Evolutionary conservation across 2,113 vertebrate species (phyloP).

Genomic region (Hoplias malabaricus): DNA sequence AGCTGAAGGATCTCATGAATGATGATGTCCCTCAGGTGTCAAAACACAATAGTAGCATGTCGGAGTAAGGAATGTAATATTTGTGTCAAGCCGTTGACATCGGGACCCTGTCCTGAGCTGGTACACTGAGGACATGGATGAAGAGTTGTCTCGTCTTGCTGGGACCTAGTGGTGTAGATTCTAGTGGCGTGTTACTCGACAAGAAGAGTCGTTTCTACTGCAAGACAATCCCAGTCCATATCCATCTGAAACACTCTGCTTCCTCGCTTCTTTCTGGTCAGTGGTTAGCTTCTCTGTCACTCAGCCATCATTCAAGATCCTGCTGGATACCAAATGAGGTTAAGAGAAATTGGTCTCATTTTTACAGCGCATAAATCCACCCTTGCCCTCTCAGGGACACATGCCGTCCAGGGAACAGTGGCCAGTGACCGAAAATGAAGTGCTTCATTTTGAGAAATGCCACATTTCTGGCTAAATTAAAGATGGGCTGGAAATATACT

Average conservation of each 20-base stretch:
- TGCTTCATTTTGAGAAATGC: constrained; percentile 19
- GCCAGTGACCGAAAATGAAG: constrained; percentile 10
- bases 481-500: constrained; percentile 12
- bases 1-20: neutral
- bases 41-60: no score
- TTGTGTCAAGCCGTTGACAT: no score
- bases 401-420: neutral
- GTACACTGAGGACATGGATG: no score
- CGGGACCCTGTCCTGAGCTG: no score
- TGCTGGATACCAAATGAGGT: neutral
- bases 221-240: no score
- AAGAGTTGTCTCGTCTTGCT: no score
- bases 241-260: no score
- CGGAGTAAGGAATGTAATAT: neutral
- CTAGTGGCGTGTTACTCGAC: no score
- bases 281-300: neutral
- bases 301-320: neutral
- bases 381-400: neutral
- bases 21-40: neutral
- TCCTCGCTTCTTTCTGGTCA: neutral
- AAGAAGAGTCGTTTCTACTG: no score
- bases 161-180: no score
- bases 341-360: neutral
- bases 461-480: constrained; percentile 31
- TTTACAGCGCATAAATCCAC: constrained; percentile 1